Evolutionary conservation across 2,797 vertebrate species (phyloP), one percentile per base, ranked within the genome.

Genomic region (Trichosurus vulpecula): DNA sequence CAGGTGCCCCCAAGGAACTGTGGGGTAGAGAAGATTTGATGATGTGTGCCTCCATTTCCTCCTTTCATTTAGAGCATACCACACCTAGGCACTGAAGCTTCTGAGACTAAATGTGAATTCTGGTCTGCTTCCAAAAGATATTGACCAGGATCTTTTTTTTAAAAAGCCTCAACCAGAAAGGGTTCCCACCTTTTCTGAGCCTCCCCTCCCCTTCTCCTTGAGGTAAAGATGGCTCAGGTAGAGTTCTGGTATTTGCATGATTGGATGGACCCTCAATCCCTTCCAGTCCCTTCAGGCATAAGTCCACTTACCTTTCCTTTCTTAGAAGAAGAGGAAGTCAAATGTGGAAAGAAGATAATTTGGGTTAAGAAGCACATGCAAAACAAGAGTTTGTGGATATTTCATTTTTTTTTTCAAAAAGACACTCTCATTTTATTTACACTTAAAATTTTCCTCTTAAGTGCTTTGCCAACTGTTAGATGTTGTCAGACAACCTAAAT

Each of bases 401-500:
- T 89, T n/a, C 14, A 31, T 52, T 92, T 57, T 95, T 89, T 52
- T 3, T 35, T 90, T 90, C 19, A 95, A 1, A 1, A 96, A 54
- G 92, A 87, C 61, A 94, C 66, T 92, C 53, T 95, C 94, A 41
- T 81, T 95, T 95, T 91, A 55, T 53, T 94, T 90, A 52, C 2
- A 55, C 41, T 92, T 97, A 95, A 54, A 35, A 74, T 25, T 93
- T 94, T 22, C 66, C 22, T 61, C 27, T 51, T 93, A 54, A 52
- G 94, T 31, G 11, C 4, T 90, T 97, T 95, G 41, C 4, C 29
- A 92, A 95, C 89, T 54, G 6, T 93, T 95, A 56, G 13, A 55
- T 61, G 91, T 87, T 2, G 92, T 93, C 61, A 0, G 92, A 95
- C 51, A 97, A 51, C 96, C 92, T 19, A 93, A 35, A 61, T 93